These are phyloP conservation scores for Dendrophyllia cribrosa DNA, from an alignment of 64 coral and sea anemone genomes.

Conservation along the genomic window DNA sequence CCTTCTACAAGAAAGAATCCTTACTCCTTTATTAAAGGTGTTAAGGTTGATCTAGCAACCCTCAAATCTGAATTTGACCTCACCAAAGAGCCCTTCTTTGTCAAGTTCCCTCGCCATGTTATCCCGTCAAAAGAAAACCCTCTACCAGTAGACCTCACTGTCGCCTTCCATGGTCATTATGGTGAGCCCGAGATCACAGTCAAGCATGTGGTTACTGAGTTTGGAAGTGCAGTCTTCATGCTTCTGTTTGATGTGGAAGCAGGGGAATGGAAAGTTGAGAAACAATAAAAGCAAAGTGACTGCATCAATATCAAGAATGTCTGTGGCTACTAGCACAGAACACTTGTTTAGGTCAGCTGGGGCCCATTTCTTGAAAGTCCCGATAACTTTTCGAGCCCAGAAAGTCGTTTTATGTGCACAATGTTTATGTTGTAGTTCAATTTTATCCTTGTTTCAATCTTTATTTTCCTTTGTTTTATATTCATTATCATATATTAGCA, in stretches of 20 bases:
- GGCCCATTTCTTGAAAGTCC: no score
- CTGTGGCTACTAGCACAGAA: no score
- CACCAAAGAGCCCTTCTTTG: constrained; percentile 65
- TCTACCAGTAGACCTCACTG: constrained; percentile 42
- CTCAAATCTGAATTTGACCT: constrained; percentile 21
- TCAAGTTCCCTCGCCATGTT: constrained; percentile 36
- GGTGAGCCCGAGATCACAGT: constrained; percentile 78
- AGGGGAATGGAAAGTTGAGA: constrained; percentile 36
- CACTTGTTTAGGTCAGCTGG: no score
- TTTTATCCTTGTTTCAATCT: no score
- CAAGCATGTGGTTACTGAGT: constrained; percentile 19
- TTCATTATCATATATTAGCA: no score
- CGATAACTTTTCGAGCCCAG: no score
- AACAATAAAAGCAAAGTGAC: not conserved
- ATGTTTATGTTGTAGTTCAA: no score
- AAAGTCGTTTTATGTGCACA: no score
- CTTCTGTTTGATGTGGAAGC: not conserved
- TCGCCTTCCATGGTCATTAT: constrained; percentile 61
- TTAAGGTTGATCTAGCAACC: constrained; percentile 28
- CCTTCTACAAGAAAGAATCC: constrained; percentile 38
- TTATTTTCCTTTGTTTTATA: no score
- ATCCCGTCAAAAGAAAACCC: constrained; percentile 51
- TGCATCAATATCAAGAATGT: no score
- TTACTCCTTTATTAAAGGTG: constrained; percentile 59
- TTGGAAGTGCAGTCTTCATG: constrained; percentile 50